Evolutionary conservation across 2,888 invertebrate genomes (phyloP).

Genomic region (Drosophila villosipedis): DNA sequence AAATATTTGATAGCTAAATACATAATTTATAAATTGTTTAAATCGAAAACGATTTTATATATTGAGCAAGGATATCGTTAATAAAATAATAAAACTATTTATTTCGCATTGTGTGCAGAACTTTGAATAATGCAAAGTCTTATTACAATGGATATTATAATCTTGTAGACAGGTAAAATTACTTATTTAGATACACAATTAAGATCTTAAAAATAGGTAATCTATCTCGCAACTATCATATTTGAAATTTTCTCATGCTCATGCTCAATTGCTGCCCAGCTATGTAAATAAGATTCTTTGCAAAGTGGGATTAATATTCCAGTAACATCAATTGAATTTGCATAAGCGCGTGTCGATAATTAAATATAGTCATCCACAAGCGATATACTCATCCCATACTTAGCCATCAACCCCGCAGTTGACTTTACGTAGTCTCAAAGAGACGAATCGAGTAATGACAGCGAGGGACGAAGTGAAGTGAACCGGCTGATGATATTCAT

Average conservation of each 20-base stretch:
- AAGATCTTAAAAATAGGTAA: not conserved
- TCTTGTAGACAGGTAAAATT: not conserved
- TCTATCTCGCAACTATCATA: not conserved
- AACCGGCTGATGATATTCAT: conserved; percentile 69
- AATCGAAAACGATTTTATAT: not conserved
- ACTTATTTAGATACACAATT: not conserved
- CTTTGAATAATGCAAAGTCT: not conserved
- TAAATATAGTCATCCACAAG: conserved; percentile 38
- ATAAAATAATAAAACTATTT: not conserved
- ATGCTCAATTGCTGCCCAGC: conserved; percentile 10
- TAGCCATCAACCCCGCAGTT: not conserved
- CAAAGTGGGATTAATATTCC: conserved; percentile 18
- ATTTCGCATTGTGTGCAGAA: not conserved
- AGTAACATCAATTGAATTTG: conserved; percentile 45
- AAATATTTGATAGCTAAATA: not conserved
- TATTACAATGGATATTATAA: not conserved
- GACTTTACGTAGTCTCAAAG: conserved; percentile 28
- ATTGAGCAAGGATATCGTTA: not conserved
- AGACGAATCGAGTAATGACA: conserved; percentile 20
- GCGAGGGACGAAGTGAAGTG: conserved; percentile 42
- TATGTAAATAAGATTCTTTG: conserved; percentile 3
- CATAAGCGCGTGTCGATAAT: conserved; percentile 70
- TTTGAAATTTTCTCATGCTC: conserved; percentile 3
- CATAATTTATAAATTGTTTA: not conserved
- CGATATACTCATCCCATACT: not conserved